Base-by-base conservation (phyloP, 2,888 invertebrate genomes). In the Lagria hirta region DNA sequence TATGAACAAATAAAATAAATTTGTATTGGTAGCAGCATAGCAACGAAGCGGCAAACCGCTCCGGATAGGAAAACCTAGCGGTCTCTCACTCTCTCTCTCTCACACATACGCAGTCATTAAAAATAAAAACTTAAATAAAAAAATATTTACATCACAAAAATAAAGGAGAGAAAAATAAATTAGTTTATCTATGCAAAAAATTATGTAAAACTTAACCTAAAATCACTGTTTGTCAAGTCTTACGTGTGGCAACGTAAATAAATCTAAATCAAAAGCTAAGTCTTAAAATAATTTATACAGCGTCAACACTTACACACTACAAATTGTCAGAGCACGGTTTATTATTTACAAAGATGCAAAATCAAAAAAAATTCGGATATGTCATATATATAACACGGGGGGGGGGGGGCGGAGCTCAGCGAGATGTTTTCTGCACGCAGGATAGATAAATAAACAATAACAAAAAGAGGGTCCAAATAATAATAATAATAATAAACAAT, bases 331-430 rank as follows among this genome's bases (percentile, higher is more conserved):
- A 18, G 58, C 53, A 48, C 48, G 51, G 48, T 43, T 36, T 8
- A 12, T 55, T 66, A 69, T 70, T 68, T 68, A 70, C 69, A 71
- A 70, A 69, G 70, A 71, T 69, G 71, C 68, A 65, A 64, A n/a
- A n/a, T n/a, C n/a, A n/a, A n/a, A n/a, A n/a, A n/a, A n/a, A n/a
- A n/a, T n/a, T n/a, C 44, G 44, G 44, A 57, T 54, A 47, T 49
- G 47, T 47, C 45, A 35, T 14, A 35, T 26, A 7, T n/a, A 35
- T 12, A 12, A 37, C 22, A 33, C 17, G 16, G 7, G 13, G 21
- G 30, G 21, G 21, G 27, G 28, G 8, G 29, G 38, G 38, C 20
- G 13, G 33, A 20, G 35, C 27, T 41, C 42, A 38, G 38, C 47
- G 51, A 55, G 56, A 58, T 50, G 46, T 48, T n/a, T n/a, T n/a